Base-by-base conservation (phyloP, 2,888 invertebrate genomes). In the Sphaeridia pumilis region DNA sequence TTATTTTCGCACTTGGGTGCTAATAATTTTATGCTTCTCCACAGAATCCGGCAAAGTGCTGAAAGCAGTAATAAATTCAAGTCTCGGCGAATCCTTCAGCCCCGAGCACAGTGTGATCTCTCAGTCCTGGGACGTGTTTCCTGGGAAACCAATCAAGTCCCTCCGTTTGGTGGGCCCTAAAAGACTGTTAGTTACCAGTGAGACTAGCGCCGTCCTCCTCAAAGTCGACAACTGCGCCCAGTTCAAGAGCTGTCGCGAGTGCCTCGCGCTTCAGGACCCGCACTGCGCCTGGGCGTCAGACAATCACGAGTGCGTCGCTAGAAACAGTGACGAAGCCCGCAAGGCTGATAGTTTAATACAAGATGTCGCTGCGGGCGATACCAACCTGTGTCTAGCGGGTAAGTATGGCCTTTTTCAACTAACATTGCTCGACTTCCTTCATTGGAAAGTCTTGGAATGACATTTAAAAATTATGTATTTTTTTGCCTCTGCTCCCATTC, bases 211-310 rank as follows among this genome's bases (percentile, higher is more conserved):
- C 54, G 81, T 84, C 63, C 80, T 88, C 14, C 79, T 94, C 49
- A 83, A 87, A 14, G 74, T 95, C 49, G 85, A 90, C 66, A 83
- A 92, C 67, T 97, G 97, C 64, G 65, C 63, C 20, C 66, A 64
- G 41, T 64, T 58, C 46, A 44, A 44, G 22, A 54, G 71, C 72
- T 85, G 74, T 74, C 81, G 84, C 59, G 82, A 84, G 64, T 98
- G 97, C 71, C 82, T 97, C 3, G 80, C 81, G 28, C 75, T 94
- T 55, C 90, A 93, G 74, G 97, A 98, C 74, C 97, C 97, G 0
- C 92, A 95, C 70, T 98, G 97, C 72, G 92, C 92, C 21, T 98
- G 95, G 95, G 87, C 90, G 69, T 79, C 81, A 4, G 72, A 73
- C 44, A 72, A 73, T 60, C 70, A 72, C 52, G 68, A 69, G n/a